A percentile compares a stretch with the other conserved stretches of the same genome.
Conservation (phyloP, 1,140 invertebrate species). For the Drosophila repletoides region DNA sequence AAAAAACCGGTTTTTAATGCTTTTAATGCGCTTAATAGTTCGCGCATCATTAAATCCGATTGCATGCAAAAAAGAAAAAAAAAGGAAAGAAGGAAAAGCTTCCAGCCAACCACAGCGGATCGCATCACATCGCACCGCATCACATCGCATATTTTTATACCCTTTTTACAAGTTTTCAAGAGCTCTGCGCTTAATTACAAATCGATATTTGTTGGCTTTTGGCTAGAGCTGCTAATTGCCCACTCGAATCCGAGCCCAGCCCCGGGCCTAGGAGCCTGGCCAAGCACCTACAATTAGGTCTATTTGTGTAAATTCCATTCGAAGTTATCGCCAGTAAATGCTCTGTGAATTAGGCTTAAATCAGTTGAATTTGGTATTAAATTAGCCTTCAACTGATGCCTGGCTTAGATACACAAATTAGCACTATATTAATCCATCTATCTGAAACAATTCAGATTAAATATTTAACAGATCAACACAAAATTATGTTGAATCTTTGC, state of each 20-base stretch:
- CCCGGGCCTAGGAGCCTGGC: not conserved
- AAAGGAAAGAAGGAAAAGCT: conserved; percentile 5
- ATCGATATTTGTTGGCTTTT: conserved; percentile 57
- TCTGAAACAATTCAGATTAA: too few species aligned
- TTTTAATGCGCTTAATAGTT: conserved; percentile 75
- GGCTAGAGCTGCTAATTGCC: conserved; percentile 57
- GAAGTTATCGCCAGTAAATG: conserved; percentile 8
- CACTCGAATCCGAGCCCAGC: conserved; percentile 11
- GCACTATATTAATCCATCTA: too few species aligned
- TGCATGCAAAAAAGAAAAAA: too few species aligned
- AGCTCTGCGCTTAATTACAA: conserved; percentile 61
- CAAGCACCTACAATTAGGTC: conserved; percentile 21
- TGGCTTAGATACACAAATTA: too few species aligned
- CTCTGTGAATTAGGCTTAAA: conserved; percentile 3
- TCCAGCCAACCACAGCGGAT: not conserved
- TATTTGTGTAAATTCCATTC: conserved; percentile 44
- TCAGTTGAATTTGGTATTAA: conserved; percentile 8
- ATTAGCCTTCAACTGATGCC: too few species aligned
- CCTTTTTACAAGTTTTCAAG: conserved; percentile 15
- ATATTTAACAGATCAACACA: too few species aligned
- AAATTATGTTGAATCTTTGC: too few species aligned
- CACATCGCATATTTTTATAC: conserved; percentile 28
- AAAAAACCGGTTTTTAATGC: conserved; percentile 57
- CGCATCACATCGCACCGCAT: conserved; percentile 11
- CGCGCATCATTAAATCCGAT: conserved; percentile 74